Base-by-base conservation (phyloP, 1,140 invertebrate genomes). In the Eciton burchellii region DNA sequence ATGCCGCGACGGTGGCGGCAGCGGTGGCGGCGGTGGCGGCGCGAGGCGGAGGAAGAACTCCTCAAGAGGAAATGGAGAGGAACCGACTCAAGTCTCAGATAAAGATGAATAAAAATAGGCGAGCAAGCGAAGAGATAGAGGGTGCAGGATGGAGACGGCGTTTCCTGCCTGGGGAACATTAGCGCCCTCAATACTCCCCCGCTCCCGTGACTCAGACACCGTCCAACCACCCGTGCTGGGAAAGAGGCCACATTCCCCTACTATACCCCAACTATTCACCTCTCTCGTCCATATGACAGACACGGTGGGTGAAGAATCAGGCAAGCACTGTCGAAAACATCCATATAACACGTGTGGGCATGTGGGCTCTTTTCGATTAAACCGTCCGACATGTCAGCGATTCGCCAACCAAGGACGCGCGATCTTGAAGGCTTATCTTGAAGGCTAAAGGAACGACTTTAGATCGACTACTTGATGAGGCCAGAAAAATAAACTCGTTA, bases 121-220 rank as follows among this genome's bases (percentile, higher is more conserved):
- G 89, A 92, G 88, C 84, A 85, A 88, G 90, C 82, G 72, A 73
- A 89, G 89, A 89, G 90, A 90, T 89, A 88, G 88, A 90, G 89
- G 86, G 85, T 90, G 89, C 91, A 91, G 92, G 92, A 92, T 93
- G 92, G 92, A 94, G 92, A 92, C 91, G 90, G 91, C 90, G 91
- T 92, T 93, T 93, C 92, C 92, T 92, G 93, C 93, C 93, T 89
- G 86, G 85, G 90, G 91, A 92, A 92, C 92, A 92, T 92, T 92
- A 92, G 92, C 93, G 92, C 91, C 92, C 93, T 92, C 93, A 90
- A 92, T 93, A 92, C 90, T 92, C 92, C 79, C 83, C 85, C 89
- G 89, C 85, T 60, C 62, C 74, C 54, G 4, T 76, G 19, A 59
- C 68, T 83, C 74, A 71, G 77, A 24, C 35, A 35, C 59, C 77